Percentiles rank a stretch among this genome's conserved stretches.
Conservation (phyloP, 2,888 invertebrate species). For the Synanthedon andrenaeformis region DNA sequence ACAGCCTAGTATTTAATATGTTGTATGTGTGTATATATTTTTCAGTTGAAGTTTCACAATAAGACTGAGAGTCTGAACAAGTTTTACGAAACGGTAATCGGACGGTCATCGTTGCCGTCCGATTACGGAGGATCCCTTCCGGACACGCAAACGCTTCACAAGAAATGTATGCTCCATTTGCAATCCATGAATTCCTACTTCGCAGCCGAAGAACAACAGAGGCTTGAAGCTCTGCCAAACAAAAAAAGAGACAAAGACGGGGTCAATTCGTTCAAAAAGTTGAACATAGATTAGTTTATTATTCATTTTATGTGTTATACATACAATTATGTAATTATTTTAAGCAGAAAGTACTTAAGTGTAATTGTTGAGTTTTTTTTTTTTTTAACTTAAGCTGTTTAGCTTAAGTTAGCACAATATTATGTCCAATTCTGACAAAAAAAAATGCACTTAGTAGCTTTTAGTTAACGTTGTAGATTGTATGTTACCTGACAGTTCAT, state of each 20-base stretch:
- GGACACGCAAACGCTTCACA: conserved; percentile 53
- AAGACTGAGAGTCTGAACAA: conserved; percentile 65
- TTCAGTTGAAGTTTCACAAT: conserved; percentile 73
- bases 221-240: conserved; percentile 44
- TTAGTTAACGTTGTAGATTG: no score
- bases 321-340: no score
- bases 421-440: no score
- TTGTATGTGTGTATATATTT: conserved; percentile 4
- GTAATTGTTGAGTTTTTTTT: no score
- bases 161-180: conserved; percentile 47
- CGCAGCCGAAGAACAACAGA: conserved; percentile 51
- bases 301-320: not conserved
- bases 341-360: no score
- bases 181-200: conserved; percentile 44
- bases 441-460: no score
- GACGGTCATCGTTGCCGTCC: conserved; percentile 68
- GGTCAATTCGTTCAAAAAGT: conserved; percentile 77
- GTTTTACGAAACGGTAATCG: conserved; percentile 67
- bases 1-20: no score
- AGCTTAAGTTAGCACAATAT: no score
- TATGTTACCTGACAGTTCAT: no score
- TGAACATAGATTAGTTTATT: conserved; percentile 73
- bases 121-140: conserved; percentile 73
- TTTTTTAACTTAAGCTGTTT: no score
- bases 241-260: conserved; percentile 66